Base-by-base conservation (phyloP, 2,888 invertebrate genomes). In the Tenthredo amoena region DNA sequence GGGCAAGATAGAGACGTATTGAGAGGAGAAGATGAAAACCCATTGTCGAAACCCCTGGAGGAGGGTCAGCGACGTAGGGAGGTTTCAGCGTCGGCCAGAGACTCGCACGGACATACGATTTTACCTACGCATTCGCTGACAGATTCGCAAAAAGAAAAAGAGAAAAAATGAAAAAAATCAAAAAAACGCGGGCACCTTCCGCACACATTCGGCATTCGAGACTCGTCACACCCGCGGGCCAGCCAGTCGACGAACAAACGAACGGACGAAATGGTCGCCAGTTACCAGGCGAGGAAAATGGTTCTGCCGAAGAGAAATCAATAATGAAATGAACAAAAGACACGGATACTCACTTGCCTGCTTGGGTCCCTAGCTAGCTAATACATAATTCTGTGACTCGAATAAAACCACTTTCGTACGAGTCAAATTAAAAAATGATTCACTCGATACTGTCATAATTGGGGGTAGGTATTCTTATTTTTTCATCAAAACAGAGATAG, bases 1-100 rank as follows among this genome's bases (percentile, higher is more conserved):
- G 89, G 83, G 86, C 87, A 87, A 88, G 91, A 92, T 91, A 90
- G 91, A 91, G 90, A 92, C 89, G 91, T 90, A 91, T 91, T 89
- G 91, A 90, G 90, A 88, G 89, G 88, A 87, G 87, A 86, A 90
- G 90, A 89, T 89, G 89, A 91, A 90, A 91, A 90, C 88, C 89
- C 87, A 91, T 91, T 91, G 91, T 91, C 86, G 87, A 81, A 86
- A 77, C 79, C 84, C 84, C 86, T 82, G 85, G 83, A 85, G 88
- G 87, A 81, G 68, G 68, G 83, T 81, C 81, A 62, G 40, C 18
- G 4, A 18, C 15, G 81, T 7, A 62, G 21, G 68, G 18, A 12
- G 26, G 71, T n/a, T 72, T 72, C 18, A 72, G 40, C 71, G 71
- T 72, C 37, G 50, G 77, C 9, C 55, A 47, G 34, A 12, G 47